Conservation (phyloP, 2,888 invertebrate species). For the Drosophila leonis region DNA sequence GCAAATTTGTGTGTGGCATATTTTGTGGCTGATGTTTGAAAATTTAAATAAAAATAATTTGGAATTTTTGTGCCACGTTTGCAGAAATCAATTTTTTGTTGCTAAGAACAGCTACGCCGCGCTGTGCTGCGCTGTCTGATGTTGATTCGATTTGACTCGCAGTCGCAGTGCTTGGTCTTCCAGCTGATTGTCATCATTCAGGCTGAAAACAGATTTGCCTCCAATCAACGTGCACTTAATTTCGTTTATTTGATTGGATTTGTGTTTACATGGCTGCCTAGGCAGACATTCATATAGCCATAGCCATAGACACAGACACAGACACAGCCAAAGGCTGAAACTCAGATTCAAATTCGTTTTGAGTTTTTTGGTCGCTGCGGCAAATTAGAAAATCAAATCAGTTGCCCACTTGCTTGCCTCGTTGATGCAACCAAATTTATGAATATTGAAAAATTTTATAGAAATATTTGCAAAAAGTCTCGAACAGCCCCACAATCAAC, state of each 20-base stretch:
- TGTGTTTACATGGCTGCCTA: conserved; percentile 80
- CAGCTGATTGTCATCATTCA: conserved; percentile 79
- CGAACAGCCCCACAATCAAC: background rate
- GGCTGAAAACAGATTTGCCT: conserved; percentile 82
- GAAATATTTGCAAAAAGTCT: conserved; percentile 61
- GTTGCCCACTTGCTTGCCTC: conserved; percentile 51
- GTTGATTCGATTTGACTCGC: conserved; percentile 65
- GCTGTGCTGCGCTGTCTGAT: conserved; percentile 29
- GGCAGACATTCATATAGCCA: conserved; percentile 31
- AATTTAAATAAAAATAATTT: conserved; percentile 61
- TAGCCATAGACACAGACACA: conserved; percentile 14
- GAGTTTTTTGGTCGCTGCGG: conserved; percentile 48
- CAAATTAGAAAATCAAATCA: conserved; percentile 79
- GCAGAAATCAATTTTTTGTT: conserved; percentile 59
- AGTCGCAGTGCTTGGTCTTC: conserved; percentile 33
- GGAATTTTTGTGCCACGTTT: conserved; percentile 55
- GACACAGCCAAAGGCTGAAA: conserved; percentile 29
- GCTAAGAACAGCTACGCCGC: background rate
- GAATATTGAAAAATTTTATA: conserved; percentile 79
- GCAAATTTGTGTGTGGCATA: conserved; percentile 79
- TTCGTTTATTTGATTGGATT: conserved; percentile 81
- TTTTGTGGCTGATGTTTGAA: conserved; percentile 49
- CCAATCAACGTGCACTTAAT: conserved; percentile 81
- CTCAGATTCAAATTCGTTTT: conserved; percentile 67
- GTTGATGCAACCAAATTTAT: conserved; percentile 67